Conservation (phyloP, 2,888 invertebrate species). For the Lasius platythorax region DNA sequence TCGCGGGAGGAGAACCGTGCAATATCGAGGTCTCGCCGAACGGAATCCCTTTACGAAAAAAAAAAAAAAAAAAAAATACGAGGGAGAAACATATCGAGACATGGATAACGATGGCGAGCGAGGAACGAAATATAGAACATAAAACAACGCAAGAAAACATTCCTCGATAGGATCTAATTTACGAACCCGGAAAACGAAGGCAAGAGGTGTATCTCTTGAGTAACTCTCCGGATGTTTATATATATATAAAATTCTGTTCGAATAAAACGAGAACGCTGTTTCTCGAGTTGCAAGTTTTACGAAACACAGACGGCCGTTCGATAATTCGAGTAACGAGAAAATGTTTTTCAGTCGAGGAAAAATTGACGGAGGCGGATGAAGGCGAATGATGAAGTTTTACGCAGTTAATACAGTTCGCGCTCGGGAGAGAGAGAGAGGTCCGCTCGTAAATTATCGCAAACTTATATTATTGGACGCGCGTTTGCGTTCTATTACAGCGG, state of each 20-base stretch:
- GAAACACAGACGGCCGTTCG: not conserved
- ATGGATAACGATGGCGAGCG: constrained; percentile 38
- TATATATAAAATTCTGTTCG: not conserved
- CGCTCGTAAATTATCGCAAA: constrained; percentile 27
- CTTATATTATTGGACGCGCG: constrained; percentile 25
- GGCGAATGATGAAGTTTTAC: not conserved
- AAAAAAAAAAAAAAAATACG: constrained; percentile 32
- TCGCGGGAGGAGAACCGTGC: not conserved
- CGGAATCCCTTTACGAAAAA: constrained; percentile 6
- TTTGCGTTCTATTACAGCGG: not conserved
- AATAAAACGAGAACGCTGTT: not conserved
- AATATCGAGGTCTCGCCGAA: constrained; percentile 16
- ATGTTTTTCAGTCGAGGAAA: not conserved
- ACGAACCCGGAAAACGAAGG: not conserved
- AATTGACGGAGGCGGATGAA: not conserved
- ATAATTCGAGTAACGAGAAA: constrained; percentile 11
- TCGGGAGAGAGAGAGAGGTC: no score
- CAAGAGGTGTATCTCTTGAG: not conserved
- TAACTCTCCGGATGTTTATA: constrained; percentile 8
- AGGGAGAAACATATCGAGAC: constrained; percentile 31
- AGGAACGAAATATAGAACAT: constrained; percentile 15
- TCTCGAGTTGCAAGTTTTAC: not conserved
- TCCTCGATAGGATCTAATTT: constrained; percentile 19
- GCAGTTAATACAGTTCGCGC: not conserved
- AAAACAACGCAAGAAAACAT: constrained; percentile 6